Evolutionary conservation across 2,113 vertebrate species (phyloP), one percentile per base, ranked within the genome.

Genomic region (Elachura formosa): DNA sequence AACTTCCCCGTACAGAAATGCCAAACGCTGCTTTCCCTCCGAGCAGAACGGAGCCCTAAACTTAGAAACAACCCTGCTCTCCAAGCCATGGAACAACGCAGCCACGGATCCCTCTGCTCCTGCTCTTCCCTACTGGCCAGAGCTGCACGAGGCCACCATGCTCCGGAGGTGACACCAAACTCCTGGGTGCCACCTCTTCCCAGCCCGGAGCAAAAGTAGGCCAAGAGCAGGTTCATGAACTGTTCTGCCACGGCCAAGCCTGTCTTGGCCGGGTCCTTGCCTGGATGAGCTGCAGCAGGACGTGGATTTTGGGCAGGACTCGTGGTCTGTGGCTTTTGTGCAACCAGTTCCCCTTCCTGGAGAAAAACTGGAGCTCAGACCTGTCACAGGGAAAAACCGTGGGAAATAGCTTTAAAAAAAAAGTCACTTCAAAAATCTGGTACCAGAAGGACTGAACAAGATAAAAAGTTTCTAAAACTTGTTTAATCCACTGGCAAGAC

Each of bases 1-100:
- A 74, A 93, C 85, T 96, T 96, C 90, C 96, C 88, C 45, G 71
- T 8, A 91, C 71, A 92, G 58, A 91, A 96, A 80, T 46, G 31
- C 63, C 76, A 40, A 84, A 76, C 0, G 0, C 40, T 64, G 55
- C 72, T 29, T 81, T 92, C 72, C 77, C 79, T 84, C 43, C 4
- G 28, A 71, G 88, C 55, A 95, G 81, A 93, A 90, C 16, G 25
- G n/a, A 86, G 16, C 25, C 72, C 90, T 93, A n/a, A 90, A 73
- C 79, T 88, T 59, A 55, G 79, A 67, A 96, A 90, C 79, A 86
- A 7, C 14, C 38, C 14, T 10, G 4, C 54, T 71, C 33, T 52
- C n/a, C 61, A 52, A 6, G 22, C 28, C 61, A 26, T 1, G 51
- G 61, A 26, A 15, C 38, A 38, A 38, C 45, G 56, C 29, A 48